Conservation (phyloP, 2,797 vertebrate species). For the Silurus lanzhouensis region DNA sequence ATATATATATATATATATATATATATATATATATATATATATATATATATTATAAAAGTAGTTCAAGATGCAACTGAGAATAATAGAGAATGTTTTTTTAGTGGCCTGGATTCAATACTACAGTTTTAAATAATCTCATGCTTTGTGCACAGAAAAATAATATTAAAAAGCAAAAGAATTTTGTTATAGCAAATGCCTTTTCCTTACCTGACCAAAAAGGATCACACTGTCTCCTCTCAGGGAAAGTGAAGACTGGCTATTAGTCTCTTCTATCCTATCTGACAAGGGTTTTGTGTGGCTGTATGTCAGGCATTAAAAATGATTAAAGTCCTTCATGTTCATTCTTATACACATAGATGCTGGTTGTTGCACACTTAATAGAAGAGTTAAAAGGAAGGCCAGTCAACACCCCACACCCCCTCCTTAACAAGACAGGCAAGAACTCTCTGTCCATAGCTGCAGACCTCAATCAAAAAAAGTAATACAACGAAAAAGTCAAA, state of each 20-base stretch:
- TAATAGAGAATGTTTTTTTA: not conserved
- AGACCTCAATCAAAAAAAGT: constrained; percentile 34
- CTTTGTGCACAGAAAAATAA: not conserved
- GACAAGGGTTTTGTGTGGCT: constrained; percentile 30
- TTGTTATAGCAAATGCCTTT: not conserved
- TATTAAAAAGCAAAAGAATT: not conserved
- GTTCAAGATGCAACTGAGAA: not conserved
- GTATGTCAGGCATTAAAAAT: constrained; percentile 41
- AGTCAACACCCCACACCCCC: constrained; percentile 10
- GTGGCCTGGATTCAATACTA: not conserved
- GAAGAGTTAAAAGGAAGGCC: constrained; percentile 35
- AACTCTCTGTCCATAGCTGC: constrained; percentile 31
- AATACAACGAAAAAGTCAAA: constrained; percentile 45
- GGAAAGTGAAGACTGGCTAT: constrained; percentile 15
- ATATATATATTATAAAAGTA: too few species aligned
- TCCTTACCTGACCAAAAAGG: constrained; percentile 6
- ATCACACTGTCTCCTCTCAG: constrained; percentile 24
- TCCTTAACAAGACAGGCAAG: constrained; percentile 20
- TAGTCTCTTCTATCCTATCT: constrained; percentile 12
- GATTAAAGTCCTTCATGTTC: constrained; percentile 42
- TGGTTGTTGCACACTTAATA: constrained; percentile 42
- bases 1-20: too few species aligned
- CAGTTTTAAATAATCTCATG: not conserved
- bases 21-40: too few species aligned
- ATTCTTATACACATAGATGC: constrained; percentile 44